phyloP scores from a whole-genome alignment of 2,113 vertebrate species.

The Poeciliopsis occidentalis region DNA sequence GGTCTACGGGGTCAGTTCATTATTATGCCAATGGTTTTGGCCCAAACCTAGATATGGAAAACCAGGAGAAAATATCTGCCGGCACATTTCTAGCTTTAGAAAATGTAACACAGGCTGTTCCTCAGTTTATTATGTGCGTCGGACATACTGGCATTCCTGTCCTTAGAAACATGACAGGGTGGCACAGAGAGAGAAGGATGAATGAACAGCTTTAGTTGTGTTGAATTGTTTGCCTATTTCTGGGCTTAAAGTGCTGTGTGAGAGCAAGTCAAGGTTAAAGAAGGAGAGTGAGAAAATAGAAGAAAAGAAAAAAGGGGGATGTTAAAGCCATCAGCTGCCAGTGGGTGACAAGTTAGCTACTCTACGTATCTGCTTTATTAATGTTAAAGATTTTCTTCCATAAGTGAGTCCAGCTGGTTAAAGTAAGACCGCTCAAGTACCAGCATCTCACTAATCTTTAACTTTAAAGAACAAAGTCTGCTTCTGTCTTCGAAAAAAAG shows the following conservation, averaged over 20 bases:
- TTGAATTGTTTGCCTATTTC: slow-evolving; percentile 43
- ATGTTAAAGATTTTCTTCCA: slow-evolving; percentile 23
- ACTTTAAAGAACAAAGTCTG: slow-evolving; percentile 70
- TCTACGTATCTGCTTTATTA: slow-evolving; percentile 47
- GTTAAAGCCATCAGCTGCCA: slow-evolving; percentile 48
- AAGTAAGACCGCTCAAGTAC: slow-evolving; percentile 48
- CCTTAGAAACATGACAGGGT: not conserved
- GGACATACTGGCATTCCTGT: not conserved
- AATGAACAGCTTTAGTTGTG: slow-evolving; percentile 5
- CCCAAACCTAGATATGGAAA: not conserved
- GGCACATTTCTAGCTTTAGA: not conserved
- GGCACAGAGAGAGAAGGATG: not conserved
- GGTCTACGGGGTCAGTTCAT: not conserved
- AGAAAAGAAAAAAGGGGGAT: not conserved
- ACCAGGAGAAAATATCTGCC: not conserved
- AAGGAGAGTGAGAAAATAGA: slow-evolving; percentile 1
- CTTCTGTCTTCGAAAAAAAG: slow-evolving; percentile 24
- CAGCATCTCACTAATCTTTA: slow-evolving; percentile 69
- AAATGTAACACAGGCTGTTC: not conserved
- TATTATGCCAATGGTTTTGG: not conserved
- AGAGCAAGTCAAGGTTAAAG: slow-evolving; percentile 12
- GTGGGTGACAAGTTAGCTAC: slow-evolving; percentile 34
- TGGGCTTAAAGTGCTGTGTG: slow-evolving; percentile 34
- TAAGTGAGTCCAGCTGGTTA: slow-evolving; percentile 21
- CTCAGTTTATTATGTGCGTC: not conserved